These are phyloP conservation scores for Pyrochroa serraticornis DNA, from an alignment of 2,888 invertebrate species.

Conservation along the genomic window DNA sequence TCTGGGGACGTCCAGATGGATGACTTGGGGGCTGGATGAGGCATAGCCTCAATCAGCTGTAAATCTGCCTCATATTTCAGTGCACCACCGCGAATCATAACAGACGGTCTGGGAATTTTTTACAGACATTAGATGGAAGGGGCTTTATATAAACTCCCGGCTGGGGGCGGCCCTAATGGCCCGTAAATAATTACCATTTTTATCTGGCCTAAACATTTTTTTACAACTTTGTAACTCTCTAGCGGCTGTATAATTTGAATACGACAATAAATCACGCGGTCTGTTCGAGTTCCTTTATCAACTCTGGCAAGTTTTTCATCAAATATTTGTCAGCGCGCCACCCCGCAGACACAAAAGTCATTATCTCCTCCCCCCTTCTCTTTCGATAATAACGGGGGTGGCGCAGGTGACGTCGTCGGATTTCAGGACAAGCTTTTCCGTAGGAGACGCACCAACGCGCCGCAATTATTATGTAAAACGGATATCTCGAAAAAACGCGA, in stretches of 20 bases:
- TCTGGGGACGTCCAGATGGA: no score
- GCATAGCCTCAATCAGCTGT: no score
- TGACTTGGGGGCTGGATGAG: no score
- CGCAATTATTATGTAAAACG: constrained; percentile 22
- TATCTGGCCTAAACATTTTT: constrained; percentile 3
- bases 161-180: constrained; percentile 15
- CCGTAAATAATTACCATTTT: constrained; percentile 24
- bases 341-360: constrained; percentile 4
- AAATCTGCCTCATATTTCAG: no score
- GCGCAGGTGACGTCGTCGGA: constrained; percentile 1
- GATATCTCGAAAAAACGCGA: constrained; percentile 1
- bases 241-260: constrained; percentile 21
- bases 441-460: neutral
- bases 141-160: neutral
- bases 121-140: neutral
- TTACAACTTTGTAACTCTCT: neutral
- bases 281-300: constrained; percentile 7
- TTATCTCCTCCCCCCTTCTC: constrained; percentile 6
- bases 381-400: no score
- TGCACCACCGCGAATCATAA: no score
- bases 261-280: constrained; percentile 17
- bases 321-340: constrained; percentile 12
- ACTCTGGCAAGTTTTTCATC: constrained; percentile 1
- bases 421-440: no score
- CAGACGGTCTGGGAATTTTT: neutral